These are phyloP conservation scores for Enteromius viviparus DNA, from an alignment of 2,797 vertebrate genomes.

Conservation along the genomic window DNA sequence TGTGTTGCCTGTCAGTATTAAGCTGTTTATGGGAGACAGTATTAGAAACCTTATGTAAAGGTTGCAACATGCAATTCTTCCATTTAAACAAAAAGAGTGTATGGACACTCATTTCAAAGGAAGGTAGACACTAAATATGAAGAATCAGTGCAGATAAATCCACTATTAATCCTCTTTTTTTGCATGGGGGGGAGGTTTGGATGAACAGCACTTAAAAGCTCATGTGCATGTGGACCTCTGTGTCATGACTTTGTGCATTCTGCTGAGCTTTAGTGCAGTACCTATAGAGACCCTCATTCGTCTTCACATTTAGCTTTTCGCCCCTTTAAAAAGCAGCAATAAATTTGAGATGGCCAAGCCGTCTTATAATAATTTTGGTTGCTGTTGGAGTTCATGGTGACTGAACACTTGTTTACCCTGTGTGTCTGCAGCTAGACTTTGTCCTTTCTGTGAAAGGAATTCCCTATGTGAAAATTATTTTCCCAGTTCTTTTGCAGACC, in stretches of 20 bases:
- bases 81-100: constrained; percentile 6
- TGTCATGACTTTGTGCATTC: constrained; percentile 33
- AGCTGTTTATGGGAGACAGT: constrained; percentile 56
- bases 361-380: neutral
- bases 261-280: constrained; percentile 7
- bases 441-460: constrained; percentile 98
- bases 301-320: constrained; percentile 6
- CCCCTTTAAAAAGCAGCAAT: constrained; percentile 7
- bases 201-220: constrained; percentile 41
- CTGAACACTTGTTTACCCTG: constrained; percentile 25
- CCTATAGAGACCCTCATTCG: neutral
- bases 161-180: neutral
- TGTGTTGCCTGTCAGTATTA: constrained; percentile 60
- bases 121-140: constrained; percentile 6
- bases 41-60: constrained; percentile 54
- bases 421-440: constrained; percentile 60
- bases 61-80: constrained; percentile 31
- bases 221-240: constrained; percentile 26
- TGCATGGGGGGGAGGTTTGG: neutral
- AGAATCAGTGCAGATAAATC: constrained; percentile 11
- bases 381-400: neutral
- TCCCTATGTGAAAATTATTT: constrained; percentile 66
- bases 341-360: neutral
- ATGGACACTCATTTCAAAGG: neutral
- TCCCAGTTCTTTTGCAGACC: constrained; percentile 63